phyloP scores from a whole-genome alignment of 2,797 vertebrate genomes.

The Sebastes hopkinsi region DNA sequence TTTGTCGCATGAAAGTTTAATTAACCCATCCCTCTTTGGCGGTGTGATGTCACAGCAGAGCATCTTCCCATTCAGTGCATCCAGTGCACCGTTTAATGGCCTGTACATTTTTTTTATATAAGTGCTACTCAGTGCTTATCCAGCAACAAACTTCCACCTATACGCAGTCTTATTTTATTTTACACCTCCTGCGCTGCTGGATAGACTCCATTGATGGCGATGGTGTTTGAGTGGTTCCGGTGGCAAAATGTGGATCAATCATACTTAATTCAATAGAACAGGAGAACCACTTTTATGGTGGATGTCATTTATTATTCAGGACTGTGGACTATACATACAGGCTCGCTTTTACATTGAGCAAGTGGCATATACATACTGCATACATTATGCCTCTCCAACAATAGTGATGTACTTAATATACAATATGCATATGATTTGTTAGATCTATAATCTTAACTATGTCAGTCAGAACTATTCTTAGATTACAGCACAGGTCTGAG shows the following conservation, averaged over 20 bases:
- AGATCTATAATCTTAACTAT: neutral
- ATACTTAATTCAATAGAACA: slow-evolving; percentile 70
- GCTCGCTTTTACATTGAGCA: slow-evolving; percentile 32
- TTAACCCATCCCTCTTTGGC: slow-evolving; percentile 64
- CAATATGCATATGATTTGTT: slow-evolving; percentile 9
- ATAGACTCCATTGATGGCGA: slow-evolving; percentile 44
- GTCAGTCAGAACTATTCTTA: slow-evolving; percentile 14
- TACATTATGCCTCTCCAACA: slow-evolving; percentile 8
- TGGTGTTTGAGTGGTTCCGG: slow-evolving; percentile 49
- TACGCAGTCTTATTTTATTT: slow-evolving; percentile 42
- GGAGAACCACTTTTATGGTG: slow-evolving; percentile 52
- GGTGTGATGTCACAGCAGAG: slow-evolving; percentile 52
- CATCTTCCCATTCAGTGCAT: slow-evolving; percentile 40
- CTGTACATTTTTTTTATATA: slow-evolving; percentile 46
- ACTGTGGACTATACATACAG: slow-evolving; percentile 42
- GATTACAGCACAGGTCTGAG: slow-evolving; percentile 13
- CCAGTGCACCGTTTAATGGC: slow-evolving; percentile 57
- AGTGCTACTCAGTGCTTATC: slow-evolving; percentile 63
- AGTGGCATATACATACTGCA: slow-evolving; percentile 16
- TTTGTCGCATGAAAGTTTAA: slow-evolving; percentile 79
- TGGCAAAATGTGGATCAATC: slow-evolving; percentile 67
- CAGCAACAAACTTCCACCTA: slow-evolving; percentile 21
- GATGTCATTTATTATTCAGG: slow-evolving; percentile 74
- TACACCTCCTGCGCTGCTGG: slow-evolving; percentile 33
- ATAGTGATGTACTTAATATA: slow-evolving; percentile 8